Conservation (phyloP, 2,113 vertebrate species). For the Etheostoma spectabile region DNA sequence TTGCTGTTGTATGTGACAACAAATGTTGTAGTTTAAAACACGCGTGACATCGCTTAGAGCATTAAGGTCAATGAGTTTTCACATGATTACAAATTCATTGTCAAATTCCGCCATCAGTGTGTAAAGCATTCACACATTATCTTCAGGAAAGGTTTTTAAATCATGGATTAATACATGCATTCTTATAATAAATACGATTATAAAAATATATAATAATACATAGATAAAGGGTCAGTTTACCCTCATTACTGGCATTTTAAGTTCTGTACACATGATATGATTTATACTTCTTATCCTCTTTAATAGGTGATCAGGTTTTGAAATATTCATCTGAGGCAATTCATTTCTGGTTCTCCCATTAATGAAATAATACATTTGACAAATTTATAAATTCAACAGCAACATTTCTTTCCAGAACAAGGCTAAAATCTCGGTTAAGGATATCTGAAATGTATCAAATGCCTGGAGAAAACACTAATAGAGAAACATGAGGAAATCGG, state of each 20-base stretch:
- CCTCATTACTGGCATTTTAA: background rate
- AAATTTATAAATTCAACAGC: background rate
- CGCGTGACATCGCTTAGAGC: no score
- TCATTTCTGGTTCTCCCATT: background rate
- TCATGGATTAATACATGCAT: no score
- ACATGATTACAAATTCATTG: background rate
- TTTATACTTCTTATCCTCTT: background rate
- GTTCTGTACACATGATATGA: background rate
- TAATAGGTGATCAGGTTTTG: background rate
- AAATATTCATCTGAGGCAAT: background rate
- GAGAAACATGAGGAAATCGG: background rate
- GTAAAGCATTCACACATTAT: background rate
- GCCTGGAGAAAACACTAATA: no score
- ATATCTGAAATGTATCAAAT: background rate
- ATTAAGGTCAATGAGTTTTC: background rate
- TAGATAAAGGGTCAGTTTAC: background rate
- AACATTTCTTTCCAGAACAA: background rate
- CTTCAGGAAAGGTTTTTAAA: background rate
- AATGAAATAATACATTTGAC: background rate
- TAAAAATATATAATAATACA: background rate
- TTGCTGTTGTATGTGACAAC: no score
- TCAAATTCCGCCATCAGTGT: background rate
- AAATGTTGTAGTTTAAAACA: no score
- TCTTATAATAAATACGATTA: no score
- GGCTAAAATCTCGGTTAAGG: background rate